Base-by-base conservation (phyloP, 2,113 vertebrate genomes). In the Sarotherodon lohbergeri region DNA sequence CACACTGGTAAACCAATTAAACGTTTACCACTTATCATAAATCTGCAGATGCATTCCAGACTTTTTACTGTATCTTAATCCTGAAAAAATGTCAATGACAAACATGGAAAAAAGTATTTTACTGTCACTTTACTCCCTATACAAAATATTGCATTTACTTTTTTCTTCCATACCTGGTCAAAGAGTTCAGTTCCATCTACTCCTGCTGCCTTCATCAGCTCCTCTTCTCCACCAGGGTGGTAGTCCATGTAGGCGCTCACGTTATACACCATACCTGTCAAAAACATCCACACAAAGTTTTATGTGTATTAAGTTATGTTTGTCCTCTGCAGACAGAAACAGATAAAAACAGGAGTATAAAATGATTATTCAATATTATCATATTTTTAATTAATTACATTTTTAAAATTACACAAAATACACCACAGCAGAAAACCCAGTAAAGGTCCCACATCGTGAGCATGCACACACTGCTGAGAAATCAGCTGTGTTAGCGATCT, bases 201-300 rank as follows among this genome's bases (percentile, higher is more conserved):
- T 86, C 99, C 99, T 66, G 98, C 98, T 13, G 98, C 98, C 96
- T 93, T 98, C 98, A 99, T 98, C 27, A 99, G 95, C 46, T 99
- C 98, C 50, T 98, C 98, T 82, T 98, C 98, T 34, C 98, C 99
- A 5, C 99, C 99, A 0, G 98, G 99, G 90, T 99, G 99, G 92
- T 97, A 99, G 82, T 99, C 98, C 98, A 99, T 99, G 89, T 99
- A 99, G 0, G 98, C 97, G 1, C 96, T 99, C 34, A 99, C 95
- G 68, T 99, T 99, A 93, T 99, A 99, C 7, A 99, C 98, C 94
- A 97, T 95, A 5, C 98, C 99, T 99, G 84, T 43, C 91, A 79
- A n/a, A 81, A 1, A 90, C 3, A 85, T 3, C 24, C 4, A 57
- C 11, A 63, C 11, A 50, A 0, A 43, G 4, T 0, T 84, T 81